Base-by-base conservation (phyloP, 2,888 invertebrate species). In the Raillietiella orientalis region DNA sequence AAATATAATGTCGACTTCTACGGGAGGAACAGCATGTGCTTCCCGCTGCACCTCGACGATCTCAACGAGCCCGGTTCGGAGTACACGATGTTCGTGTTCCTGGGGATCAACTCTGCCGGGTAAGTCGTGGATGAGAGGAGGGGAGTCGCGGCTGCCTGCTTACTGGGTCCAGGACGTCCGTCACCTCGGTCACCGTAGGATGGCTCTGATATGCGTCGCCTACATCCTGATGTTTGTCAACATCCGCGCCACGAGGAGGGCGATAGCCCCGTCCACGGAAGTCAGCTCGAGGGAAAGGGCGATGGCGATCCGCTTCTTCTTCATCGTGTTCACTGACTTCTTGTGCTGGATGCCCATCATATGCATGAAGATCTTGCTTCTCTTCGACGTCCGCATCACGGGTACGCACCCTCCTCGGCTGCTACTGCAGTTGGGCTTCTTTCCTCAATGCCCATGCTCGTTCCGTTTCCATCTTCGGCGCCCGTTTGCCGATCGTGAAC, bases 271-370 rank as follows among this genome's bases (percentile, higher is more conserved):
- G 16, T 51, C 56, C 10, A 33, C 36, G 22, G 42, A 53, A 17
- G 49, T n/a, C n/a, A n/a, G n/a, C n/a, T n/a, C n/a, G n/a, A n/a
- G 55, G 14, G 64, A 65, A 35, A 56, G 55, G 31, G 59, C 62
- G 34, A 58, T 66, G 38, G 62, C 61, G 2, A 44, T 62, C 13
- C 44, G 59, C 32, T 64, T 66, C 40, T 63, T 65, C 38, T 54
- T 64, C 37, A 65, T 66, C 33, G 63, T 66, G 2, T 38, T 65
- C 14, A 62, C 65, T 2, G 61, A 66, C 38, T 56, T 56, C n/a
- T 41, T 57, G 27, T 66, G 66, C 38, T 66, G 66, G 66, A 53
- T 57, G 9, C 66, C 66, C 5, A 62, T 66, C 26, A 59, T 64
- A 19, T 38, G 51, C 14, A 47, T 62, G 29, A 66, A 66, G 41